phyloP scores from a whole-genome alignment of 2,888 invertebrate genomes.

The Busseola fusca region DNA sequence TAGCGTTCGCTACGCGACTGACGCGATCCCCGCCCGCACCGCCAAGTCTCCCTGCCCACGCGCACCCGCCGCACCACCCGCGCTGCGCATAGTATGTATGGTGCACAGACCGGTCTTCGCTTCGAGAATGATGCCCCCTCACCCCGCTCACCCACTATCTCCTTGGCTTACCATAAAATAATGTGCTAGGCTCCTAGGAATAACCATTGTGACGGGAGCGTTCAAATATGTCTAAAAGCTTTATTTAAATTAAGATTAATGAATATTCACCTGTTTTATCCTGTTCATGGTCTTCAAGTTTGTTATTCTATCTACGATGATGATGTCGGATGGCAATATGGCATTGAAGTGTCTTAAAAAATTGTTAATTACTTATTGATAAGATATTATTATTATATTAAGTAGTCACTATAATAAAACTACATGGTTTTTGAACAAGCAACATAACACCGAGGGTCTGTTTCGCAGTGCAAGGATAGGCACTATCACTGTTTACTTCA shows the following conservation, averaged over 20 bases:
- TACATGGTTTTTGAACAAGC: background rate
- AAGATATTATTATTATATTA: background rate
- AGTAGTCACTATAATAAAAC: constrained; percentile 1
- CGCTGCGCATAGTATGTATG: constrained; percentile 67
- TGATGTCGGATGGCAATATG: constrained; percentile 4
- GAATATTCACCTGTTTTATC: background rate
- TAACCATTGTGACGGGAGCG: constrained; percentile 42
- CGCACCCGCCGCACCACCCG: constrained; percentile 74
- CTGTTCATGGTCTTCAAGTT: constrained; percentile 4
- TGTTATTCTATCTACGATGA: constrained; percentile 12
- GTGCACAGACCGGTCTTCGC: constrained; percentile 81
- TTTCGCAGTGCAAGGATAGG: background rate
- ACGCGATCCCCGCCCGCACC: constrained; percentile 79
- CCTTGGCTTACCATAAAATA: constrained; percentile 68
- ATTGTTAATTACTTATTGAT: constrained; percentile 11
- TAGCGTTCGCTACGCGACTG: constrained; percentile 88
- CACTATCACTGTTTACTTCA: background rate
- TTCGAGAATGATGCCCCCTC: constrained; percentile 83
- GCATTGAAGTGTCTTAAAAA: constrained; percentile 19
- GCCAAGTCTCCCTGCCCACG: constrained; percentile 74
- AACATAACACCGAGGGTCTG: background rate
- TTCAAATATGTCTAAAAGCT: constrained; percentile 28
- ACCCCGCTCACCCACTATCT: constrained; percentile 81
- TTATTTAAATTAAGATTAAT: constrained; percentile 23
- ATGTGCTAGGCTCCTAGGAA: constrained; percentile 27